Evolutionary conservation across 2,888 invertebrate species (phyloP).

Genomic region (Coenonympha arcania): DNA sequence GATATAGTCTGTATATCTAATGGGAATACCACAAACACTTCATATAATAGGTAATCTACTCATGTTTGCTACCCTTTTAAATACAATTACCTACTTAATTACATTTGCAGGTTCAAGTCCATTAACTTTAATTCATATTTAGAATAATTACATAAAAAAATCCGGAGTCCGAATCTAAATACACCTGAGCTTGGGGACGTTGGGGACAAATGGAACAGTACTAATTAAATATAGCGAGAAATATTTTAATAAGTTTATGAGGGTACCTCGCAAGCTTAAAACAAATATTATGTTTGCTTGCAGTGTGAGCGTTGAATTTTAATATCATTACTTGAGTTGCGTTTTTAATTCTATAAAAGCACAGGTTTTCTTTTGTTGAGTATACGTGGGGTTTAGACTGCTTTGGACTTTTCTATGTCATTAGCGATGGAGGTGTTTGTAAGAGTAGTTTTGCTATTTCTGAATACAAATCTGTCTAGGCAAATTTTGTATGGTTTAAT

Average conservation of each 20-base stretch:
- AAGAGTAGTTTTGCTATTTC: slow-evolving; percentile 12
- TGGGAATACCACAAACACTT: too few species aligned
- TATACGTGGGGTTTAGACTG: slow-evolving; percentile 20
- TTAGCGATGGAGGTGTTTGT: slow-evolving; percentile 25
- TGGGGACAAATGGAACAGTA: slow-evolving; percentile 59
- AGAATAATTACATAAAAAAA: slow-evolving; percentile 28
- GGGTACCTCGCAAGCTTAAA: slow-evolving; percentile 55
- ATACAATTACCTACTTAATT: neutral
- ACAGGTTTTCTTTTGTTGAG: slow-evolving; percentile 44
- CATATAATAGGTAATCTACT: too few species aligned
- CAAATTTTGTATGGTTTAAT: neutral
- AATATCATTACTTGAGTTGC: slow-evolving; percentile 67
- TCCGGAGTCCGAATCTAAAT: slow-evolving; percentile 32
- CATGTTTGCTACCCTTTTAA: too few species aligned
- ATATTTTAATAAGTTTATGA: slow-evolving; percentile 74
- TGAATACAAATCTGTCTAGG: neutral
- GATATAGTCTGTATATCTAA: too few species aligned
- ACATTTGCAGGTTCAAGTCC: neutral
- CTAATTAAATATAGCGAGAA: slow-evolving; percentile 71
- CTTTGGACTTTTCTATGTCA: slow-evolving; percentile 25
- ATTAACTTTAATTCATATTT: slow-evolving; percentile 16
- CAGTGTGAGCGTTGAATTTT: slow-evolving; percentile 65
- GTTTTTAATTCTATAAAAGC: slow-evolving; percentile 71
- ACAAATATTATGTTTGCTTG: slow-evolving; percentile 67
- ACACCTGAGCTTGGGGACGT: slow-evolving; percentile 54